Conservation (phyloP, 2,113 vertebrate genomes). For the Aegithalos caudatus region DNA sequence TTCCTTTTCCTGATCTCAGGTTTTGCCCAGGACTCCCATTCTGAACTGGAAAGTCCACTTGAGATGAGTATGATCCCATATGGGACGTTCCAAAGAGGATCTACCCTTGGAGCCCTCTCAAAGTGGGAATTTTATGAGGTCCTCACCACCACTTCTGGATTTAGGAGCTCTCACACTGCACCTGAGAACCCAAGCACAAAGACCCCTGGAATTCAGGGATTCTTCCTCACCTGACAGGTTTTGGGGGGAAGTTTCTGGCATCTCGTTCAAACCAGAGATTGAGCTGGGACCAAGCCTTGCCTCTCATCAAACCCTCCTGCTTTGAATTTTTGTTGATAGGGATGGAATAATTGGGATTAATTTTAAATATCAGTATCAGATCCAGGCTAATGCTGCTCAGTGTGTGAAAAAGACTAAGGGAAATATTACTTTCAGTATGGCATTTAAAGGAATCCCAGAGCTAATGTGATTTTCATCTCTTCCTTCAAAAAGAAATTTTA, state of each 20-base stretch:
- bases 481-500: not conserved
- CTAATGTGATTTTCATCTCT: not conserved
- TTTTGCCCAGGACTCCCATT: not conserved
- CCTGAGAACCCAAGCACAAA: not conserved
- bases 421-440: not conserved
- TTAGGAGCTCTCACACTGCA: not conserved
- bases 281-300: not conserved
- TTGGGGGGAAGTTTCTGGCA: not conserved
- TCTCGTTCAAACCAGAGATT: not conserved
- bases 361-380: not conserved
- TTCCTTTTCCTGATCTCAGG: not conserved
- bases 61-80: accelerated
- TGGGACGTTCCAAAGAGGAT: not conserved
- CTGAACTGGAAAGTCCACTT: not conserved
- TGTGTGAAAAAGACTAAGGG: not conserved
- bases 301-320: not conserved
- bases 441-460: conserved; percentile 14
- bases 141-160: not conserved
- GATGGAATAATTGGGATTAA: not conserved
- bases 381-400: not conserved
- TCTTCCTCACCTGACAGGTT: not conserved
- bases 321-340: not conserved
- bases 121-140: not conserved
- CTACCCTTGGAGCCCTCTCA: not conserved
- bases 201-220: not conserved